Base-by-base conservation (phyloP, 2,113 vertebrate species). In the Toxostoma redivivum region DNA sequence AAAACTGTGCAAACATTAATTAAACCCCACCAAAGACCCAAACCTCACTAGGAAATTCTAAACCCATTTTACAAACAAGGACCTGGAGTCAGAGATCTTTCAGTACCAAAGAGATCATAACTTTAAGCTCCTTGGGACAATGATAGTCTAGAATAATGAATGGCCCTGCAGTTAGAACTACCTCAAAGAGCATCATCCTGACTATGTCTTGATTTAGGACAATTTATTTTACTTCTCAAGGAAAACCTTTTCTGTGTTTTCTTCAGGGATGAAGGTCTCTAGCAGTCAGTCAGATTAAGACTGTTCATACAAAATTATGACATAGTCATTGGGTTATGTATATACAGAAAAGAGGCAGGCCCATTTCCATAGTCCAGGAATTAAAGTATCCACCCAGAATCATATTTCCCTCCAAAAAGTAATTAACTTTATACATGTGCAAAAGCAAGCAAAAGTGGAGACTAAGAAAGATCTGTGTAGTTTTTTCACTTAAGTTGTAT, bases 1-100 rank as follows among this genome's bases (percentile, higher is more conserved):
- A 66, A 81, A 65, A 86, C 51, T 81, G 40, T 33, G 21, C 48
- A 95, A 96, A 95, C 48, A 83, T 86, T 90, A 93, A 93, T 93
- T 96, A 97, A 93, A 78, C n/a, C 60, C 61, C 76, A 90, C 44
- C 18, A 88, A 93, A 86, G 42, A 25, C 67, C 20, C 27, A 51
- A 88, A 86, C 28, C 33, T 80, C 79, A 42, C 38, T 40, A 58
- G 54, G 62, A 93, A 94, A 90, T 83, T 81, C 51, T 86, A 86
- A 93, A 82, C 62, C 21, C 5, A 2, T 86, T 97, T 83, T 94
- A 83, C 56, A 96, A 90, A 95, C 56, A 94, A 82, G 54, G 28
- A 77, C 90, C 74, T 83, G 64, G 47, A 94, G 92, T 58, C 67
- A 96, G 51, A 92, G 38, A 60, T 69, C 54, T 70, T 95, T 66